phyloP scores from a whole-genome alignment of 2,888 invertebrate genomes.

The Nephrotoma flavescens region DNA sequence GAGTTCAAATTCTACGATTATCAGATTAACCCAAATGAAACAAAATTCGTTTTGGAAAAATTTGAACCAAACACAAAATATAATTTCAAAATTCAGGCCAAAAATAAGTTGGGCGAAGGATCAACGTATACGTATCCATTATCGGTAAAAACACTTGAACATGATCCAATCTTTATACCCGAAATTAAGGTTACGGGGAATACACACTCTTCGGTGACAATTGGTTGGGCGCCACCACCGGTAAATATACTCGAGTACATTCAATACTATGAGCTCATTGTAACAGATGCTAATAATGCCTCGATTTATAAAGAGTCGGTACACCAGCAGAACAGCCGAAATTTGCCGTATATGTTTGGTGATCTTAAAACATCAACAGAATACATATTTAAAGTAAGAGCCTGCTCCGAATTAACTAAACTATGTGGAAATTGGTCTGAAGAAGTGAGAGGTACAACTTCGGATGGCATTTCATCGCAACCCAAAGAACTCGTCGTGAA shows the following conservation, averaged over 20 bases:
- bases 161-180: conserved; percentile 66
- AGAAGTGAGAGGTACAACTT: conserved; percentile 62
- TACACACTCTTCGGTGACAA: conserved; percentile 55
- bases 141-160: conserved; percentile 44
- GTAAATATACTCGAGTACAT: conserved; percentile 49
- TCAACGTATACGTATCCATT: conserved; percentile 36
- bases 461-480: conserved; percentile 65
- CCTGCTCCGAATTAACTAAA: conserved; percentile 64
- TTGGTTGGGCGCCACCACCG: conserved; percentile 62
- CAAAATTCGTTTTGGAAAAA: conserved; percentile 51
- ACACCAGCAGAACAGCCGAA: conserved; percentile 46
- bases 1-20: conserved; percentile 42
- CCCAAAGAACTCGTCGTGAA: conserved; percentile 50
- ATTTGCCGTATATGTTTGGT: conserved; percentile 60
- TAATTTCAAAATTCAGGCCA: conserved; percentile 48
- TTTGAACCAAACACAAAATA: conserved; percentile 52
- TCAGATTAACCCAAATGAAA: conserved; percentile 45
- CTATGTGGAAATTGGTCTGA: conserved; percentile 66
- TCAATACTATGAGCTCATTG: conserved; percentile 59
- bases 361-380: conserved; percentile 63
- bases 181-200: conserved; percentile 59
- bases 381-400: conserved; percentile 63
- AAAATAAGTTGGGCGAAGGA: conserved; percentile 47
- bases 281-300: conserved; percentile 39
- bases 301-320: conserved; percentile 40